Evolutionary conservation across 1,140 invertebrate species (phyloP).

Genomic region (Leptinotarsa lineolata): DNA sequence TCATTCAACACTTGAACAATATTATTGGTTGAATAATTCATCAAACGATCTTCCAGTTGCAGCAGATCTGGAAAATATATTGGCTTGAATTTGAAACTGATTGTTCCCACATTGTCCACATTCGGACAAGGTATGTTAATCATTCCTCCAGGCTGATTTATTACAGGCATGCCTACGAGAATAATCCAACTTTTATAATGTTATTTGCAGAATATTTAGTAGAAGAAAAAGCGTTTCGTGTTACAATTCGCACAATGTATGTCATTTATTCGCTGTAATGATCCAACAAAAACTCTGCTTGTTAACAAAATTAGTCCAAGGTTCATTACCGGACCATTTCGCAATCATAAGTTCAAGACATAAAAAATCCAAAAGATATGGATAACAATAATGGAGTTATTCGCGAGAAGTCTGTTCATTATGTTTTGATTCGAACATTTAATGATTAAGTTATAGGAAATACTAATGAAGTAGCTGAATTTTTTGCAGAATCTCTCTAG

Average conservation of each 20-base stretch:
- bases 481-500: too few species aligned
- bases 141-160: too few species aligned
- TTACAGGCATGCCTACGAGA: neutral
- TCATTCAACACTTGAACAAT: too few species aligned
- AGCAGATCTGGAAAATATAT: too few species aligned
- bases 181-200: neutral
- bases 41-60: too few species aligned
- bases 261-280: slow-evolving; percentile 2
- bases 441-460: too few species aligned
- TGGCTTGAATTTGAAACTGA: too few species aligned
- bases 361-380: neutral
- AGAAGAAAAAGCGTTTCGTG: neutral
- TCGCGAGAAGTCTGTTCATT: neutral
- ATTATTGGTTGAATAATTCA: too few species aligned
- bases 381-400: neutral
- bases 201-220: neutral
- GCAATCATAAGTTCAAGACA: neutral
- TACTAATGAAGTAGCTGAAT: too few species aligned
- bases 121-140: too few species aligned
- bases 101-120: too few species aligned
- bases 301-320: neutral
- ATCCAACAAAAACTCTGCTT: neutral
- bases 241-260: neutral
- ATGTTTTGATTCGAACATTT: too few species aligned
- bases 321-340: slow-evolving; percentile 1